Evolutionary conservation across 1,140 invertebrate species (phyloP).

Genomic region (Mya arenaria): DNA sequence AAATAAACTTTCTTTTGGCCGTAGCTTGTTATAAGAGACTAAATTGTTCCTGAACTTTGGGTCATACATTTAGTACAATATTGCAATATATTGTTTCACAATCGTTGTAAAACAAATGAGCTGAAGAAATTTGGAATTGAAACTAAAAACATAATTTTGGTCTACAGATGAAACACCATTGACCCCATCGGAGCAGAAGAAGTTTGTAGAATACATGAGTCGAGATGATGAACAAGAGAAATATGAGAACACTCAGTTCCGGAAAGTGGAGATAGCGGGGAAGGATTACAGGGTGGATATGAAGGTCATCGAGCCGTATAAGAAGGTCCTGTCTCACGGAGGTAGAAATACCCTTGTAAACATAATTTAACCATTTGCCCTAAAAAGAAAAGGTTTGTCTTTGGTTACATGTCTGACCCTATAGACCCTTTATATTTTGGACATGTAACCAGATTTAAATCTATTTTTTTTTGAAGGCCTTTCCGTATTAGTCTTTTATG

Average conservation of each 20-base stretch:
- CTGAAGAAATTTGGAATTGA: too few relatives aligned
- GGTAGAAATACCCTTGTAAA: constrained; percentile 66
- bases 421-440: not conserved
- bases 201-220: constrained; percentile 41
- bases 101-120: too few relatives aligned
- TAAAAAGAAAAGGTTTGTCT: not conserved
- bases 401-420: not conserved
- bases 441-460: not conserved
- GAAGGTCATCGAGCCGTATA: constrained; percentile 88
- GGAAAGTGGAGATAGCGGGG: constrained; percentile 84
- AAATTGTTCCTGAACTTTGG: too few relatives aligned
- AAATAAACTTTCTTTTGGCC: too few relatives aligned
- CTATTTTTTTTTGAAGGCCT: not conserved
- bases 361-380: not conserved
- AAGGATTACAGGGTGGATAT: constrained; percentile 89
- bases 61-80: too few relatives aligned
- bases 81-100: too few relatives aligned
- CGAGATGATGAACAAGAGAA: constrained; percentile 33
- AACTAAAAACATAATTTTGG: constrained; percentile 45
- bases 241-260: constrained; percentile 45
- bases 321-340: constrained; percentile 84
- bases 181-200: constrained; percentile 23
- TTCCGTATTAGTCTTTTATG: too few relatives aligned
- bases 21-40: too few relatives aligned
- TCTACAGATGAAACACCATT: constrained; percentile 73